Conservation (phyloP, 2,888 invertebrate species). For the Galeopsomyia nigrocyanea region DNA sequence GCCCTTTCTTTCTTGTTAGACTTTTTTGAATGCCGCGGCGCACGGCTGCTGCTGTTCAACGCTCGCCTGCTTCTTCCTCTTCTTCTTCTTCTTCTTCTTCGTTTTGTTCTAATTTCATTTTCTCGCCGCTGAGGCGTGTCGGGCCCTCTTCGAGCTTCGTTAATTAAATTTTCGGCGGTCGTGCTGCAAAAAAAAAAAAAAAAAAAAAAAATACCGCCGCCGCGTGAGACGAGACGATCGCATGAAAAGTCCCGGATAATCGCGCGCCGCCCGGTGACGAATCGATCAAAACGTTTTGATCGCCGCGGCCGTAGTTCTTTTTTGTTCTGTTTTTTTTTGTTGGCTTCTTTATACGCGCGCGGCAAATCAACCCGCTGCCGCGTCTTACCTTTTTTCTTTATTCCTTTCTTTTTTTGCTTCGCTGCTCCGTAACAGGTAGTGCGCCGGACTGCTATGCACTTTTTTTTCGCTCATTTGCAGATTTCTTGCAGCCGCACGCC, state of each 20-base stretch:
- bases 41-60: not conserved
- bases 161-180: slow-evolving; percentile 47
- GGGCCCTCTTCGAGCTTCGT: slow-evolving; percentile 46
- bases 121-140: slow-evolving; percentile 38
- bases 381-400: not conserved
- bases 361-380: slow-evolving; percentile 26
- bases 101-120: slow-evolving; percentile 47
- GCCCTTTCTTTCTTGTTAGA: slow-evolving; percentile 32
- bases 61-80: not conserved
- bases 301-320: slow-evolving; percentile 1
- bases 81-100: no score
- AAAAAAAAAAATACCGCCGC: no score
- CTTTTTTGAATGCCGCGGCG: slow-evolving; percentile 16
- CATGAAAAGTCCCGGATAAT: slow-evolving; percentile 35
- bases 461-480: no score
- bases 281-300: slow-evolving; percentile 39
- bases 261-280: slow-evolving; percentile 11
- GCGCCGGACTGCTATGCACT: no score
- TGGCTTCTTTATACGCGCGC: not conserved
- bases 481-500: no score
- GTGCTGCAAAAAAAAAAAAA: not conserved
- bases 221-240: not conserved
- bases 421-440: not conserved
- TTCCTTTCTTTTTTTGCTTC: not conserved
- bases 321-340: no score